Evolutionary conservation across 92 coral and sea anemone species (phyloP).

Genomic region (Scolanthus callimorphus): DNA sequence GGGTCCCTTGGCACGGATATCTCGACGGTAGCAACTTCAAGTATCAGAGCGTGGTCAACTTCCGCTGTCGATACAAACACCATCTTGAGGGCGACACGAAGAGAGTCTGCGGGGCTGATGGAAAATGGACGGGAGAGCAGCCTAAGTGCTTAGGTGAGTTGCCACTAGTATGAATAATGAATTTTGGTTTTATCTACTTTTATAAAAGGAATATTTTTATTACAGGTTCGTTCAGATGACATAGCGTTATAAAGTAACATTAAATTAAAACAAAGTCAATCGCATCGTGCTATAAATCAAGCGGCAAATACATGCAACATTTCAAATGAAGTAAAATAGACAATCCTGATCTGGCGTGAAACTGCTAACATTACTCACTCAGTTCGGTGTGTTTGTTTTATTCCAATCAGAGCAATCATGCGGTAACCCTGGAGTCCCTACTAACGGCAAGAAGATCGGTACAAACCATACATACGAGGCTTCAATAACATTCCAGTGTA

Average conservation of each 20-base stretch:
- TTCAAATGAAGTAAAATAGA: too few relatives aligned
- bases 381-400: too few relatives aligned
- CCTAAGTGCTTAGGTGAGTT: conserved; percentile 87
- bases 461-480: conserved; percentile 81
- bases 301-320: too few relatives aligned
- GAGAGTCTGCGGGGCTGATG: conserved; percentile 67
- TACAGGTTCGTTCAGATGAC: too few relatives aligned
- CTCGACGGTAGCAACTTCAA: conserved; percentile 69
- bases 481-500: conserved; percentile 54
- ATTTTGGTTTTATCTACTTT: too few relatives aligned
- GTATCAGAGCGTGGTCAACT: conserved; percentile 48
- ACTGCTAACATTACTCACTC: too few relatives aligned
- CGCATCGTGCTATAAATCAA: too few relatives aligned
- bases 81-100: conserved; percentile 79
- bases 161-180: too few relatives aligned
- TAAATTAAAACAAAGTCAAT: too few relatives aligned
- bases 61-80: conserved; percentile 74
- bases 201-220: too few relatives aligned
- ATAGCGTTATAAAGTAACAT: too few relatives aligned
- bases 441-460: conserved; percentile 80
- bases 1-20: conserved; percentile 90
- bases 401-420: conserved; percentile 83
- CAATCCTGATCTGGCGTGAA: too few relatives aligned
- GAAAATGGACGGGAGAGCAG: conserved; percentile 82
- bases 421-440: conserved; percentile 87